A percentile compares a stretch with the other conserved stretches of the same genome.
Conservation (phyloP, 1,140 invertebrate genomes). For the Zaprionus nigranus region DNA sequence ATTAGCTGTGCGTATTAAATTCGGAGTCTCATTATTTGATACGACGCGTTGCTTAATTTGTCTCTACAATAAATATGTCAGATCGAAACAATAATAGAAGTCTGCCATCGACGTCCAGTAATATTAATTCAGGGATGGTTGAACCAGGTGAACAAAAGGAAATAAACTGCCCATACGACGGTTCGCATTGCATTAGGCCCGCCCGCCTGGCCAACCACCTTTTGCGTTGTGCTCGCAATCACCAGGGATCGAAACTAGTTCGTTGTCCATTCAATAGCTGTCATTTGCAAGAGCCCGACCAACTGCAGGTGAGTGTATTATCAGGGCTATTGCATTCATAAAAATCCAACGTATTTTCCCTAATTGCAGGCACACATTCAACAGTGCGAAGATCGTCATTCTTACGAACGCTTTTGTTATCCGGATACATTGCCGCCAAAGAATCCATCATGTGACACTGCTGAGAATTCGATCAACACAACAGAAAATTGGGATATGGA, state of each 20-base stretch:
- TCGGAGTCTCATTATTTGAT: neutral
- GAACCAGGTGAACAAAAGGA: neutral
- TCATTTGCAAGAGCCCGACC: slow-evolving; percentile 13
- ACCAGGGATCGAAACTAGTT: slow-evolving; percentile 17
- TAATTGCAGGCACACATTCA: slow-evolving; percentile 26
- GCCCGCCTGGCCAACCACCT: slow-evolving; percentile 39
- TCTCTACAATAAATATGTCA: neutral
- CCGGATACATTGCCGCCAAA: slow-evolving; percentile 12
- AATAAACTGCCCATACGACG: slow-evolving; percentile 40
- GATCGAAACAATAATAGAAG: neutral
- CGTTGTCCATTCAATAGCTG: slow-evolving; percentile 49
- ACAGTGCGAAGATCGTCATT: slow-evolving; percentile 18
- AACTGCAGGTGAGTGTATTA: slow-evolving; percentile 34
- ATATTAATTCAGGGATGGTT: neutral
- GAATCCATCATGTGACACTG: neutral
- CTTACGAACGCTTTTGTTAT: neutral
- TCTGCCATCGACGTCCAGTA: neutral
- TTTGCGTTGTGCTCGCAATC: slow-evolving; percentile 45
- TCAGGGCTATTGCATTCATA: neutral
- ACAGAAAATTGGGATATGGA: slow-evolving; percentile 60
- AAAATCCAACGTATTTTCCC: neutral
- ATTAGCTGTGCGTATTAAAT: neutral
- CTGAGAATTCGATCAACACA: neutral
- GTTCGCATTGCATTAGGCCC: slow-evolving; percentile 24
- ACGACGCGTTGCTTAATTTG: neutral